phyloP scores from a whole-genome alignment of 2,797 vertebrate species.

The Chelon auratus region DNA sequence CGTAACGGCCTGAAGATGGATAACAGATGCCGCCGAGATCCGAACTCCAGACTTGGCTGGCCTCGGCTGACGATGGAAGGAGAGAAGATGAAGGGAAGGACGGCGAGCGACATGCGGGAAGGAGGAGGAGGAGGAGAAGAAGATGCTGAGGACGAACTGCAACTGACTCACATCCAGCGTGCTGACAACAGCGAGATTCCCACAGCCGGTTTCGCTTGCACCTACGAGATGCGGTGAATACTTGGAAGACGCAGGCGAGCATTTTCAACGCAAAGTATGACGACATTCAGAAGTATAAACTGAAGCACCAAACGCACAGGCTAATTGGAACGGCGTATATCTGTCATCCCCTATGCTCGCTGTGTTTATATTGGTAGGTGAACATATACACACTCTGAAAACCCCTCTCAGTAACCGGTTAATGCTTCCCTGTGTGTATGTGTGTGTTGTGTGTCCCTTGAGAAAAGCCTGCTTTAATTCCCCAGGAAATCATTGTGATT shows the following conservation, averaged over 20 bases:
- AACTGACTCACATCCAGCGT: slow-evolving; percentile 46
- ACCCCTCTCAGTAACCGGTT: slow-evolving; percentile 35
- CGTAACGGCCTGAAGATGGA: slow-evolving; percentile 55
- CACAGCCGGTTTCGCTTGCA: slow-evolving; percentile 23
- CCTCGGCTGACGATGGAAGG: slow-evolving; percentile 24
- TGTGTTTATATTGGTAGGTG: slow-evolving; percentile 25
- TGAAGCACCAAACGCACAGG: slow-evolving; percentile 38
- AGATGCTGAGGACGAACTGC: slow-evolving; percentile 59
- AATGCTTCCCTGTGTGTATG: slow-evolving; percentile 34
- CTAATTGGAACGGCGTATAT: slow-evolving; percentile 23
- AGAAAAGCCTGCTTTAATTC: slow-evolving; percentile 74
- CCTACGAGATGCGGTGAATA: slow-evolving; percentile 3
- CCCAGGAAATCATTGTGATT: slow-evolving; percentile 74
- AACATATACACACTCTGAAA: slow-evolving; percentile 26
- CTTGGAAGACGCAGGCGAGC: slow-evolving; percentile 17
- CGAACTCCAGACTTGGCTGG: slow-evolving; percentile 46
- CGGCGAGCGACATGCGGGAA: slow-evolving; percentile 15
- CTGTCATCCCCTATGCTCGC: slow-evolving; percentile 20
- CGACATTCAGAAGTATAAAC: neutral
- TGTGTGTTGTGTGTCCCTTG: slow-evolving; percentile 48
- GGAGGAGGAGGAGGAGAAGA: slow-evolving; percentile 21
- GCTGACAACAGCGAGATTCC: slow-evolving; percentile 44
- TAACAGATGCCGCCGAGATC: slow-evolving; percentile 56
- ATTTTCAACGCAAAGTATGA: slow-evolving; percentile 7
- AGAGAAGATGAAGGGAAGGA: slow-evolving; percentile 40